These are phyloP conservation scores for Macrosiphum euphorbiae DNA, from an alignment of 2,888 invertebrate species.

Conservation along the genomic window DNA sequence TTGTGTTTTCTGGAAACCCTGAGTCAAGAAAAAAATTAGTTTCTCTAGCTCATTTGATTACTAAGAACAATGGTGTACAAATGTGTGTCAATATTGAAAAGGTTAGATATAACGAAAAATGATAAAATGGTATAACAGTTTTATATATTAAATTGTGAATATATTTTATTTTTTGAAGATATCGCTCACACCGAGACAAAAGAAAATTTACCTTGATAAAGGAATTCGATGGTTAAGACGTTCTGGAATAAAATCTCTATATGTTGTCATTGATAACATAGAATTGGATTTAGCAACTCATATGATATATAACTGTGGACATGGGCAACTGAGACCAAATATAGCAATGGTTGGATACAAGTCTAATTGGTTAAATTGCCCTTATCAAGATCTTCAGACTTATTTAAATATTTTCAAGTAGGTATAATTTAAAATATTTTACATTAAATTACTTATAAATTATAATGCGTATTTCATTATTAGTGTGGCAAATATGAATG, in stretches of 20 bases:
- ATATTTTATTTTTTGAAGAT: background rate
- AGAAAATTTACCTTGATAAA: background rate
- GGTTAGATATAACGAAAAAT: slow-evolving; percentile 71
- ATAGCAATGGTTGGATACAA: slow-evolving; percentile 96
- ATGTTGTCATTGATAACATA: slow-evolving; percentile 84
- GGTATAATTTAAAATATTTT: slow-evolving; percentile 71
- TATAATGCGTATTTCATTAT: background rate
- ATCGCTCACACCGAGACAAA: background rate
- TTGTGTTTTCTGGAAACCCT: slow-evolving; percentile 92
- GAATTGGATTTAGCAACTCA: slow-evolving; percentile 85
- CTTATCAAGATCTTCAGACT: slow-evolving; percentile 81
- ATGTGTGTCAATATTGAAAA: slow-evolving; percentile 92
- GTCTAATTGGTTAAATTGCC: slow-evolving; percentile 88
- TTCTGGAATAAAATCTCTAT: slow-evolving; percentile 91
- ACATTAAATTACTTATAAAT: too few relatives aligned
- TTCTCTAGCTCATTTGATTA: slow-evolving; percentile 91
- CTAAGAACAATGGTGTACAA: slow-evolving; percentile 91
- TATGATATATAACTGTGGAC: slow-evolving; percentile 91
- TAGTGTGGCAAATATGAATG: slow-evolving; percentile 42
- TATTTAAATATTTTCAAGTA: slow-evolving; percentile 97
- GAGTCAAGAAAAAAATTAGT: slow-evolving; percentile 88
- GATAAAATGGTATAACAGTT: background rate
- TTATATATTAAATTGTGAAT: background rate
- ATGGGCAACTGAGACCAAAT: slow-evolving; percentile 95
- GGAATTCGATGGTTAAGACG: slow-evolving; percentile 68